Evolutionary conservation across 2,797 vertebrate species (phyloP).

Genomic region (Sciurus vulgaris): DNA sequence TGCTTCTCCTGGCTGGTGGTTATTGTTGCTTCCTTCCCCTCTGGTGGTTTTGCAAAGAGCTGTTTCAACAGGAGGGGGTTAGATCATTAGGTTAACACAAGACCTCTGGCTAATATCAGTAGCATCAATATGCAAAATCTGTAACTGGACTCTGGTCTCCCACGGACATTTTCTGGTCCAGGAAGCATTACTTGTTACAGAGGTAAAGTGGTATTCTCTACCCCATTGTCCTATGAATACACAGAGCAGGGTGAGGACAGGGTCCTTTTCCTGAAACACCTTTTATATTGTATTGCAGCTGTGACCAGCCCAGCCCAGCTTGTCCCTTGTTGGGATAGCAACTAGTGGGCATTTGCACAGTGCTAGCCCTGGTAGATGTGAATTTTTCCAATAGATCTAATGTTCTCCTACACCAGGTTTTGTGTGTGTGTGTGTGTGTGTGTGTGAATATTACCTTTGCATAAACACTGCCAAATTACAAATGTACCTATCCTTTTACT

Average conservation of each 20-base stretch:
- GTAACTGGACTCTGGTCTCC: not conserved
- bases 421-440: not conserved
- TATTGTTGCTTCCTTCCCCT: not conserved
- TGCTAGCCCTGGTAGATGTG: not conserved
- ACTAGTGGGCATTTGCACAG: accelerated
- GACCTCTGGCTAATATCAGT: not conserved
- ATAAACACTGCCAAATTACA: not conserved
- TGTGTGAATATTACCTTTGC: not conserved
- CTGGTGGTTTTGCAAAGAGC: not conserved
- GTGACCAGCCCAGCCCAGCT: not conserved
- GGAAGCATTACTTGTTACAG: not conserved
- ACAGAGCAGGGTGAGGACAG: not conserved
- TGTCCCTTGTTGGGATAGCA: not conserved
- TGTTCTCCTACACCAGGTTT: not conserved
- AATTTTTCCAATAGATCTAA: not conserved
- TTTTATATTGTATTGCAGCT: not conserved
- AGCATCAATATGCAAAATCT: not conserved
- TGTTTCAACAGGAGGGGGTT: not conserved
- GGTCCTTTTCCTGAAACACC: not conserved
- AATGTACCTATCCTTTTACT: not conserved
- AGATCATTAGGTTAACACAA: not conserved
- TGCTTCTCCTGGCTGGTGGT: not conserved
- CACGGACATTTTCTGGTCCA: not conserved
- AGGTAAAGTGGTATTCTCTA: not conserved
- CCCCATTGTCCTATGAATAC: not conserved